Percentiles rank a stretch among this genome's conserved stretches.
Evolutionary conservation across 2,797 vertebrate genomes (phyloP).

Genomic region (Glyptemys insculpta): DNA sequence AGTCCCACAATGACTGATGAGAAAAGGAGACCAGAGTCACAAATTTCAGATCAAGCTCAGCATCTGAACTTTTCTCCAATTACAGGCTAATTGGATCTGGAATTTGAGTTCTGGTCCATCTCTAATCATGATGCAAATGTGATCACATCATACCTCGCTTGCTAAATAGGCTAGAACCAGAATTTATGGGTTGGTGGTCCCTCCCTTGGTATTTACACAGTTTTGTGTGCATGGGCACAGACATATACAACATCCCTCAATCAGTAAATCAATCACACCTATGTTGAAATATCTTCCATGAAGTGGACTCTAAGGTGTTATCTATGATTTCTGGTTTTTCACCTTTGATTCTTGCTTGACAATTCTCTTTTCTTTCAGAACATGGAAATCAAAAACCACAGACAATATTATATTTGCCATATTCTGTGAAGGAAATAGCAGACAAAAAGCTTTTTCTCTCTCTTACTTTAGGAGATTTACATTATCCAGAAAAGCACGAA

Average conservation of each 20-base stretch:
- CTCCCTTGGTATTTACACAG: background rate
- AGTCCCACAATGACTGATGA: background rate
- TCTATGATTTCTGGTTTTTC: background rate
- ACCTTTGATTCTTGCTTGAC: background rate
- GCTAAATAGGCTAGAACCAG: background rate
- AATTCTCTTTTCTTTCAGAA: background rate
- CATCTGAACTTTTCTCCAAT: background rate
- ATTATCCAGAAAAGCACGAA: slow-evolving; percentile 11
- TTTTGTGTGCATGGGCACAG: background rate
- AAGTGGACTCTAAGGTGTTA: background rate
- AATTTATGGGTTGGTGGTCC: fast-evolving
- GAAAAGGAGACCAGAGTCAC: slow-evolving; percentile 13
- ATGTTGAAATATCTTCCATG: background rate
- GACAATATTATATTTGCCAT: background rate
- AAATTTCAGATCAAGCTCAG: background rate
- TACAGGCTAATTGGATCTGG: background rate
- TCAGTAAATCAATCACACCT: background rate
- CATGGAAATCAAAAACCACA: background rate
- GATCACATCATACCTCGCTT: background rate
- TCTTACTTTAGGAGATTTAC: slow-evolving; percentile 1
- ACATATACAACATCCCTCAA: background rate
- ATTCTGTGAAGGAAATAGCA: background rate
- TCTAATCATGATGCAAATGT: background rate
- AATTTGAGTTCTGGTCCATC: background rate
- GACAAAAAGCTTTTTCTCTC: background rate